Base-by-base conservation (phyloP, 2,797 vertebrate species). In the Melopsittacus undulatus region DNA sequence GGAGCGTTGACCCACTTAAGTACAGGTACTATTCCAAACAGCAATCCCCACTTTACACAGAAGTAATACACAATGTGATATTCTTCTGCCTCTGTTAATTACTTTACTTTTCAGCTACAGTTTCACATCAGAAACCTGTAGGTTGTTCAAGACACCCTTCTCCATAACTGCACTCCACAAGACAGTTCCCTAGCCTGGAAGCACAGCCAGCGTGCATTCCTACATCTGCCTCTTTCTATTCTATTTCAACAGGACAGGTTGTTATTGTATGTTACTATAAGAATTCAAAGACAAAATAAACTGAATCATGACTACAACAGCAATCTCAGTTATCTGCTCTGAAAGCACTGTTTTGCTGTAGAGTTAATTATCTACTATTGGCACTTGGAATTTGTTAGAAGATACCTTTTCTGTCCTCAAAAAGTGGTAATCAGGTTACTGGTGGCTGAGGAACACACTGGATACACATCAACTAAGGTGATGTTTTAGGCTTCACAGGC, bases 1-100 rank as follows among this genome's bases (percentile, higher is more conserved):
- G 62, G 69, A 77, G 51, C 0, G 0, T 0, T 61, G 46, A 67
- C 30, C 27, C 8, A 5, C n/a, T 46, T n/a, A 34, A 77, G 22
- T 10, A 54, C 0, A 63, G 29, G 30, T 62, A 86, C 43, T 32
- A 1, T 29, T 86, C 62, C 57, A 42, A 73, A 29, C 54, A 38
- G 61, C 54, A 52, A 46, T 40, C 36, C n/a, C 36, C 11, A 5
- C 43, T 43, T 72, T 4, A 69, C 34, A 40, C 34, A n/a, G 54
- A 49, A 64, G 32, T 46, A 34, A 70, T 30, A 24, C 4, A 4
- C 36, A 10, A 17, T 1, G 13, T 13, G 27, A 76, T 59, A 5
- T 15, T 64, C 45, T 66, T 59, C 89, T 67, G 30, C 15, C 24
- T 80, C 48, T 2, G 0, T 59, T 29, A 34, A 57, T 75, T 38